Conservation (phyloP, 2,888 invertebrate genomes). For the Papilio elwesi region DNA sequence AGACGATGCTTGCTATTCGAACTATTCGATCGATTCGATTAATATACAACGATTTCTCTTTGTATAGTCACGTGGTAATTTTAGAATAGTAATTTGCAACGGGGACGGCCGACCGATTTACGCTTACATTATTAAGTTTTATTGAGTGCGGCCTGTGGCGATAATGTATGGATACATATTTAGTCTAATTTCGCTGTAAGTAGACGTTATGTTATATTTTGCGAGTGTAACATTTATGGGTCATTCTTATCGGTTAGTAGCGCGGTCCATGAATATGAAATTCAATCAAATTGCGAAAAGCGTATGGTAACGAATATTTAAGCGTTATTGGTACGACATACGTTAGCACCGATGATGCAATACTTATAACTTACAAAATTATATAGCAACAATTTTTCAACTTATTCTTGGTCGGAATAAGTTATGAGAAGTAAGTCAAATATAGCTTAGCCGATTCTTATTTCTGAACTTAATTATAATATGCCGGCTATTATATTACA, state of each 20-base stretch:
- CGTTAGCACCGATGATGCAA: no score
- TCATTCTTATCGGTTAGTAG: not conserved
- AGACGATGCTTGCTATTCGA: constrained; percentile 54
- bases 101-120: constrained; percentile 8
- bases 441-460: not conserved
- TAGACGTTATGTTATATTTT: constrained; percentile 21
- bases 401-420: not conserved
- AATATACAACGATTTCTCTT: constrained; percentile 67
- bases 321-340: no score
- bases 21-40: constrained; percentile 62
- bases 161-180: constrained; percentile 33
- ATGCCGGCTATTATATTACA: not conserved
- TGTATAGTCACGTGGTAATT: constrained; percentile 41
- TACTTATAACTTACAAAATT: no score
- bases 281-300: not conserved
- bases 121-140: constrained; percentile 36
- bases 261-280: not conserved
- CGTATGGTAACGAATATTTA: not conserved
- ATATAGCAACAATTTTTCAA: not conserved
- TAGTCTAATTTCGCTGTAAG: constrained; percentile 8
- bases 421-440: not conserved
- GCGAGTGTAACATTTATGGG: not conserved
- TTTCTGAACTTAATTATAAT: constrained; percentile 12
- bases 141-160: constrained; percentile 26
- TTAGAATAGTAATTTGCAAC: constrained; percentile 39